Evolutionary conservation across 2,113 vertebrate genomes (phyloP).

Genomic region (Petaurus breviceps): DNA sequence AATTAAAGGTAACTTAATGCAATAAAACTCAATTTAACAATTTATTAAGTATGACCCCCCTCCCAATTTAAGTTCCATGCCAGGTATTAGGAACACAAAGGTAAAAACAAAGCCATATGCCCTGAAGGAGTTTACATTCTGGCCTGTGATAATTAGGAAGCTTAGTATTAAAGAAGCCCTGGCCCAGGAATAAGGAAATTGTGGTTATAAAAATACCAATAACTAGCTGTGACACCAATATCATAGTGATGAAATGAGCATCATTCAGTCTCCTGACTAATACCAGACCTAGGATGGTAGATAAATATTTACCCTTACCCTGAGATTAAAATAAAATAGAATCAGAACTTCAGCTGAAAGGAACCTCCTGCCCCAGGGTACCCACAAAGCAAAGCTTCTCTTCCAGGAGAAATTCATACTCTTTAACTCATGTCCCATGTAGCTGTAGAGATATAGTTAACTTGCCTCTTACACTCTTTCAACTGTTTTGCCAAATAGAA

Average conservation of each 20-base stretch:
- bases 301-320: background rate
- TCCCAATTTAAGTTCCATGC: background rate
- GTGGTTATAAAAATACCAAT: background rate
- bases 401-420: background rate
- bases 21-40: background rate
- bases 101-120: background rate
- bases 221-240: background rate
- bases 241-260: background rate
- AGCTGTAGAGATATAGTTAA: constrained; percentile 48
- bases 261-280: background rate
- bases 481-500: constrained; percentile 58
- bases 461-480: constrained; percentile 41
- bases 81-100: background rate
- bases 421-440: constrained; percentile 18
- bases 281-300: background rate
- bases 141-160: background rate
- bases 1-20: background rate
- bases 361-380: background rate
- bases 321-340: background rate
- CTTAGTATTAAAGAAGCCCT: background rate
- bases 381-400: no score
- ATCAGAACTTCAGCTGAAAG: background rate
- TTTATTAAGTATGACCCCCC: no score
- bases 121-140: background rate
- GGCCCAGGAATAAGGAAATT: background rate